A percentile compares a stretch with the other conserved stretches of the same genome.
Conservation (phyloP, 2,888 invertebrate species). For the Sisyra terminalis region DNA sequence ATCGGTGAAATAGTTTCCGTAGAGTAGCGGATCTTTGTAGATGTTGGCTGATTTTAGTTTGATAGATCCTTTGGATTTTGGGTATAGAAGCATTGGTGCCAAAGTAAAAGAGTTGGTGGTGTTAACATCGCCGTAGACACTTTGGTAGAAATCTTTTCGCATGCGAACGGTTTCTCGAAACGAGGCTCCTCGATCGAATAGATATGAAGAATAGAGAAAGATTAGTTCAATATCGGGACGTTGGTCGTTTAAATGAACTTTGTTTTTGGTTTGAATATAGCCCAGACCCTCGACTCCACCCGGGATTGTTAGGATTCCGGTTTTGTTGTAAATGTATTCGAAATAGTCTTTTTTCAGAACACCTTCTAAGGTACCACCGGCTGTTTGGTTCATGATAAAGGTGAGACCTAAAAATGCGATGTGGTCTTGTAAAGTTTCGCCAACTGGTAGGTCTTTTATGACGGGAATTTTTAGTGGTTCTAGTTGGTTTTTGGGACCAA, state of each 20-base stretch:
- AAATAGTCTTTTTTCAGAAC: slow-evolving; percentile 15
- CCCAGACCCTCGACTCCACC: slow-evolving; percentile 46
- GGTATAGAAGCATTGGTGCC: slow-evolving; percentile 38
- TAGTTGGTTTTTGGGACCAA: no score
- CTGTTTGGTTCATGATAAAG: slow-evolving; percentile 27
- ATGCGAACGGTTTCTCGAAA: slow-evolving; percentile 1
- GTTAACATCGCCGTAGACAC: background rate
- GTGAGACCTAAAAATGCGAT: slow-evolving; percentile 10
- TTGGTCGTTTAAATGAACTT: slow-evolving; percentile 29
- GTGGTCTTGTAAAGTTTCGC: no score
- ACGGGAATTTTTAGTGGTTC: no score
- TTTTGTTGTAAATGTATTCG: slow-evolving; percentile 22
- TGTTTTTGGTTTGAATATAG: slow-evolving; percentile 38
- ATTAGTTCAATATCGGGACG: slow-evolving; percentile 57
- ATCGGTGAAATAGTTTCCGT: slow-evolving; percentile 38
- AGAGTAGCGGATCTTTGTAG: slow-evolving; percentile 37
- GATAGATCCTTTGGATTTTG: slow-evolving; percentile 33
- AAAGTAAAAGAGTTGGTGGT: slow-evolving; percentile 22
- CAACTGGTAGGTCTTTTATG: no score
- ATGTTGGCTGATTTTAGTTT: slow-evolving; percentile 34
- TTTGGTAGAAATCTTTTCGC: background rate
- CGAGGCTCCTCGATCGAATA: slow-evolving; percentile 2
- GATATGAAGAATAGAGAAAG: slow-evolving; percentile 33
- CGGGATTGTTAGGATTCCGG: slow-evolving; percentile 34
- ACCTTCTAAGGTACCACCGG: slow-evolving; percentile 20